Conservation (phyloP, 2,797 vertebrate genomes). For the Anabas testudineus region DNA sequence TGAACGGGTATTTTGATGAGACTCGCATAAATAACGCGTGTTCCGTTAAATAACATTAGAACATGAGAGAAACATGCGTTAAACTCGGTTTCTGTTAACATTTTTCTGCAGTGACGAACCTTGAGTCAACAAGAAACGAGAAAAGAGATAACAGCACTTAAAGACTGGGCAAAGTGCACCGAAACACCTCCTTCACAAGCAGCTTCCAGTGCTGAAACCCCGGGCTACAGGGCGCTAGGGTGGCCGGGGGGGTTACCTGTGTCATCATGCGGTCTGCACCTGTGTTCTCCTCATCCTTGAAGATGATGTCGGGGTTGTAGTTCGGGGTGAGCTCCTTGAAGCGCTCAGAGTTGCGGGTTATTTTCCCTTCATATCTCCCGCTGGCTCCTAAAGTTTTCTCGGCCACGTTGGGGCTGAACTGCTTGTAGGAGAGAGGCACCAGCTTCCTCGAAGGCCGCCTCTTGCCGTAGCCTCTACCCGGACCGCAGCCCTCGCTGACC, state of each 20-base stretch:
- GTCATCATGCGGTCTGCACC: constrained; percentile 95
- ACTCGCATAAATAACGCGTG: too few species aligned
- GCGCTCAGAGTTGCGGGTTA: constrained; percentile 92
- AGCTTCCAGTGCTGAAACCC: not conserved
- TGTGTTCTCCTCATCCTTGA: constrained; percentile 98
- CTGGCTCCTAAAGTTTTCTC: constrained; percentile 95
- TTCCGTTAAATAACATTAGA: too few species aligned
- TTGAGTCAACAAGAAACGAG: constrained; percentile 54
- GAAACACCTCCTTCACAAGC: not conserved
- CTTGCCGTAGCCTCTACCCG: constrained; percentile 93
- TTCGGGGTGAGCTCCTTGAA: constrained; percentile 96
- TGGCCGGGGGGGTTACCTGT: constrained; percentile 83
- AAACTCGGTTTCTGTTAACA: too few species aligned
- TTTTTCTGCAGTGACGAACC: constrained; percentile 5
- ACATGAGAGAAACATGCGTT: too few species aligned
- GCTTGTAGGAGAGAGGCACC: constrained; percentile 93
- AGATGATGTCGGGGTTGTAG: constrained; percentile 98
- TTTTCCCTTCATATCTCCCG: constrained; percentile 94
- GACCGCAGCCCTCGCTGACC: constrained; percentile 89
- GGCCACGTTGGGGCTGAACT: constrained; percentile 96
- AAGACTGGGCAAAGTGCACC: constrained; percentile 72
- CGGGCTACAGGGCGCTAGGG: constrained; percentile 14
- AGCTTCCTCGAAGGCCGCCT: constrained; percentile 91
- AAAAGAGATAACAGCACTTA: constrained; percentile 64
- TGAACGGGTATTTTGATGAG: too few species aligned